Conservation (phyloP, 2,888 invertebrate species). For the Psylliodes chrysocephalus region DNA sequence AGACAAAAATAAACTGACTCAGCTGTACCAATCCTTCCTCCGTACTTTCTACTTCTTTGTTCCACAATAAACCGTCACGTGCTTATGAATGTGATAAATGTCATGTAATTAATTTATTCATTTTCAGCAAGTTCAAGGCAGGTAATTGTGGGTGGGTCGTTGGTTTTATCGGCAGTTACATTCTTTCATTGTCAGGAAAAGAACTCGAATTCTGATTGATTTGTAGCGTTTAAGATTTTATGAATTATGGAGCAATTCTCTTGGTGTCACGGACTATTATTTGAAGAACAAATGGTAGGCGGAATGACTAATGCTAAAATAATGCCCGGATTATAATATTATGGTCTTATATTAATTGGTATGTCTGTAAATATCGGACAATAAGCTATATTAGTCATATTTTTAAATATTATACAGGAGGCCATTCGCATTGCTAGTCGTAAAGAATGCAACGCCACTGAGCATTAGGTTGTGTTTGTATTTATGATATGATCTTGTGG, state of each 20-base stretch:
- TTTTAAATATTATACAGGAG: too few species aligned
- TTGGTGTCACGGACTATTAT: background rate
- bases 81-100: conserved; percentile 40
- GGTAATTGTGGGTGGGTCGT: conserved; percentile 39
- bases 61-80: conserved; percentile 37
- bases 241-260: conserved; percentile 14
- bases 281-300: conserved; percentile 8
- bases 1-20: too few species aligned
- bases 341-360: too few species aligned
- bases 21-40: background rate
- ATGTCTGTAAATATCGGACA: background rate
- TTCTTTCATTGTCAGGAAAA: conserved; percentile 28
- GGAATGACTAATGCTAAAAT: background rate
- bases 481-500: too few species aligned
- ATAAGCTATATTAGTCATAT: background rate
- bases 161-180: conserved; percentile 21
- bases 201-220: conserved; percentile 17
- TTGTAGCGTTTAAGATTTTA: background rate
- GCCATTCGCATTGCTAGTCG: too few species aligned
- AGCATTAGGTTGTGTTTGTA: too few species aligned
- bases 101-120: conserved; percentile 32
- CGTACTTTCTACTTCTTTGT: conserved; percentile 19
- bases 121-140: conserved; percentile 42
- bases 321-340: background rate
- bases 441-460: too few species aligned